Percentiles rank a stretch among this genome's conserved stretches.
Conservation (phyloP, 2,113 vertebrate species). For the Apistogramma diplotaenia region DNA sequence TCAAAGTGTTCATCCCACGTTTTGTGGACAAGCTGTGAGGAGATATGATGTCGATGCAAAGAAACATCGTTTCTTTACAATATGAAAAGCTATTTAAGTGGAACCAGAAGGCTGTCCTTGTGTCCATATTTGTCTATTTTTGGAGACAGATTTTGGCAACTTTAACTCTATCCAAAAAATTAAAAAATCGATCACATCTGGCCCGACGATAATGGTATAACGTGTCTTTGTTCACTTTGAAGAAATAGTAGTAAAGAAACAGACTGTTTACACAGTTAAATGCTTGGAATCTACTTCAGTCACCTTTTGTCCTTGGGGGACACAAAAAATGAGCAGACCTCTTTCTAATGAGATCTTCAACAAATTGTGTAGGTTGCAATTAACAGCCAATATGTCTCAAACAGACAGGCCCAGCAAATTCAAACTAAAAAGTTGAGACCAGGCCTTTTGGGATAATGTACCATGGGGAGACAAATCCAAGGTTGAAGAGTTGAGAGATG, state of each 20-base stretch:
- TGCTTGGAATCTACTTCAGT: neutral
- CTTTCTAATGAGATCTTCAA: neutral
- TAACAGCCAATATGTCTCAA: neutral
- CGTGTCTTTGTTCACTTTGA: no score
- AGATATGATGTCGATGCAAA: constrained; percentile 4
- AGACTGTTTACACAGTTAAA: no score
- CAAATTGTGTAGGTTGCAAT: neutral
- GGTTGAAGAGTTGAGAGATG: neutral
- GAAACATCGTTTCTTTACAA: constrained; percentile 23
- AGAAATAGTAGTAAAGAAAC: no score
- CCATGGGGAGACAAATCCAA: neutral
- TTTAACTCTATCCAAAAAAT: neutral
- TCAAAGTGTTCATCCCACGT: constrained; percentile 10
- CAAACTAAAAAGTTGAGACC: neutral
- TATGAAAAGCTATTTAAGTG: constrained; percentile 13
- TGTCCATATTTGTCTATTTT: constrained; percentile 36
- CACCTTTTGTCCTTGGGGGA: neutral
- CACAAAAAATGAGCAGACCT: neutral
- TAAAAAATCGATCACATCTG: neutral
- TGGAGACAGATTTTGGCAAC: no score
- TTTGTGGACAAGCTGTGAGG: constrained; percentile 14
- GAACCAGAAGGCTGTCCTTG: constrained; percentile 17
- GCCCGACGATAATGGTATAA: no score
- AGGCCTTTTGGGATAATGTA: neutral
- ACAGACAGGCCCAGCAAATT: neutral